Conservation (phyloP, 2,888 invertebrate genomes). For the Brachylomia viminalis region DNA sequence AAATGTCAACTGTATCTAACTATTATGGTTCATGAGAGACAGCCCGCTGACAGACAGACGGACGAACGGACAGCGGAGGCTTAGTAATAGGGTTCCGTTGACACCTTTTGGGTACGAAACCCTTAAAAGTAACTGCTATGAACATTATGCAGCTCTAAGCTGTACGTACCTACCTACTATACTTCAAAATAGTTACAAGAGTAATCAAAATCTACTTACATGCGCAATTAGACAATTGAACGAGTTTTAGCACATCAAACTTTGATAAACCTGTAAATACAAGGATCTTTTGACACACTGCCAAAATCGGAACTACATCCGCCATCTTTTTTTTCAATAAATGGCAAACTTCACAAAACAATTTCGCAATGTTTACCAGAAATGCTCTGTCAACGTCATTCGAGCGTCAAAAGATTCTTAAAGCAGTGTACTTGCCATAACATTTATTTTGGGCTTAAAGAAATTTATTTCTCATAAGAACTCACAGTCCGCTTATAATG, state of each 20-base stretch:
- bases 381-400: too few relatives aligned
- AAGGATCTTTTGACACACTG: background rate
- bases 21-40: too few relatives aligned
- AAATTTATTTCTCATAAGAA: too few relatives aligned
- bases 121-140: background rate
- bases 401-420: background rate
- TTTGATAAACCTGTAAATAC: background rate
- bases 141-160: background rate
- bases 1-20: too few relatives aligned
- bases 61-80: too few relatives aligned
- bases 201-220: background rate
- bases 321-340: background rate
- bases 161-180: background rate
- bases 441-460: too few relatives aligned
- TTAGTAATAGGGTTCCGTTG: too few relatives aligned
- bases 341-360: background rate
- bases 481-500: too few relatives aligned
- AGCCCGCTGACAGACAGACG: too few relatives aligned
- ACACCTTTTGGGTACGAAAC: too few relatives aligned
- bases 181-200: background rate
- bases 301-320: background rate
- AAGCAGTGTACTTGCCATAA: background rate
- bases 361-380: too few relatives aligned
- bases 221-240: background rate
- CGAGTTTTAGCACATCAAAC: background rate